A percentile compares a stretch with the other conserved stretches of the same genome.
Evolutionary conservation across 1,140 invertebrate genomes (phyloP).

Genomic region (Pseudomyrmex sp.): DNA sequence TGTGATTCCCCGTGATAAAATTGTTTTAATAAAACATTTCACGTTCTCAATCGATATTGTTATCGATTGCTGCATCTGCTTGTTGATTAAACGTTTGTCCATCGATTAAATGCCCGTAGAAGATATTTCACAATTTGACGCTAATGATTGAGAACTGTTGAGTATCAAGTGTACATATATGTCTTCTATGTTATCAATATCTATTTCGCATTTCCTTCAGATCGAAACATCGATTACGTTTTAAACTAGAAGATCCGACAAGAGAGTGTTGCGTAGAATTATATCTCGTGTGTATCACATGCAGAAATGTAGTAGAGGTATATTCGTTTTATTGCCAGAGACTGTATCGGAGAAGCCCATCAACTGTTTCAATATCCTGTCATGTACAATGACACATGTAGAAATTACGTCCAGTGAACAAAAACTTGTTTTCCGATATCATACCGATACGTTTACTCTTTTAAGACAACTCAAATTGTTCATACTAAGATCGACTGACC

Average conservation of each 20-base stretch:
- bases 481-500: too few species aligned
- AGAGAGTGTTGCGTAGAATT: not conserved
- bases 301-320: not conserved
- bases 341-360: conserved; percentile 47
- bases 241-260: not conserved
- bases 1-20: not conserved
- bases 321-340: conserved; percentile 12
- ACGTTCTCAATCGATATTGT: not conserved
- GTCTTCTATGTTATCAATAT: not conserved
- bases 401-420: too few species aligned
- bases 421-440: too few species aligned
- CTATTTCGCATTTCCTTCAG: not conserved
- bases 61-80: not conserved
- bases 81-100: not conserved
- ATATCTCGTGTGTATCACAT: not conserved
- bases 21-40: not conserved
- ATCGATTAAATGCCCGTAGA: not conserved
- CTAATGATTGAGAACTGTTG: not conserved
- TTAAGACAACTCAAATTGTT: too few species aligned
- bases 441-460: too few species aligned
- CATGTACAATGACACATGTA: not conserved
- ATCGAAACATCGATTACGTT: not conserved
- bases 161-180: not conserved
- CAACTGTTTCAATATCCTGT: conserved; percentile 54
- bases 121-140: not conserved